Base-by-base conservation (phyloP, 2,888 invertebrate genomes). In the Stenoptilia bipunctidactyla region DNA sequence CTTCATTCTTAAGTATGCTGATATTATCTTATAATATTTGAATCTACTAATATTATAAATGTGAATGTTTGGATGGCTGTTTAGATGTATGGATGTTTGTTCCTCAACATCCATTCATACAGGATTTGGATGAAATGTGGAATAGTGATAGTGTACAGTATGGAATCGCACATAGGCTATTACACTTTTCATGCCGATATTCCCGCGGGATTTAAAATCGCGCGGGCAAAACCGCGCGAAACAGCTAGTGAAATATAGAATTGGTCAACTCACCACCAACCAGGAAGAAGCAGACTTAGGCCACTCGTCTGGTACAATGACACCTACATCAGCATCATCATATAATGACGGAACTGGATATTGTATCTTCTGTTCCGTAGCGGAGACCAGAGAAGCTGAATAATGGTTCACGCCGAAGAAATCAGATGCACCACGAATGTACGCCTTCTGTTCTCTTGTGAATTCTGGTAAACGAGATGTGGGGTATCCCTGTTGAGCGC, bases 251-350 rank as follows among this genome's bases (percentile, higher is more conserved):
- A n/a, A n/a, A 6, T 5, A 25, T 25, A 25, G 9, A 25, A 33
- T n/a, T n/a, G n/a, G n/a, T n/a, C 4, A 3, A 56, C 61, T 59
- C 50, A 73, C 74, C 27, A 13, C 43, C n/a, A 74, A 46, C 73
- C 72, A 73, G 1, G 43, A 1, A 0, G 72, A 72, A 1, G 58
- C 61, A 3, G 68, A 52, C 4, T 45, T 4, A 0, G 42, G 41
- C 74, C 72, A 74, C 0, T 69, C 68, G 0, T 51, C 50, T 20
- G 58, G 57, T 0, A 36, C 15, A n/a, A 39, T 50, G 0, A n/a
- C 1, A 0, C 55, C 60, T 1, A 55, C 53, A 38, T 52, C 59
- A 9, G 51, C 44, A 41, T 77, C 76, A 43, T 62, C 61, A 8
- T 40, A 25, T 2, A 62, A 1, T 0, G 67, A 68, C 1, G 69